Evolutionary conservation across 1,140 invertebrate species (phyloP).

Genomic region (Caerostris darwini): DNA sequence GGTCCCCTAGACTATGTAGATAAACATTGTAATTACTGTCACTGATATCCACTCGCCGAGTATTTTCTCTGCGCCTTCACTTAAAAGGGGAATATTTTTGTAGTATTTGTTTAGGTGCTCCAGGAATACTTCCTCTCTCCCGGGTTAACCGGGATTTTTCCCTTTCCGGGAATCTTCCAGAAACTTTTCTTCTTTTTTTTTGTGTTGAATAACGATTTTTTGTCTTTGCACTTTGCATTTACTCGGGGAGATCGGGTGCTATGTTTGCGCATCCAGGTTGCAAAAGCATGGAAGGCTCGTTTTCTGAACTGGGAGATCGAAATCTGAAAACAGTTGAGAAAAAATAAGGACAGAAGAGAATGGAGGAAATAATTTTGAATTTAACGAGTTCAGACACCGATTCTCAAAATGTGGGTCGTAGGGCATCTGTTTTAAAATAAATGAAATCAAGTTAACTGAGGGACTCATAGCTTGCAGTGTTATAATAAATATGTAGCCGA

Average conservation of each 20-base stretch:
- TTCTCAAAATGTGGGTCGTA: too few relatives aligned
- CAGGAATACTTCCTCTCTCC: constrained; percentile 15
- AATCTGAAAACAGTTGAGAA: too few relatives aligned
- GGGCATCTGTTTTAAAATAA: too few relatives aligned
- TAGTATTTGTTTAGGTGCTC: constrained; percentile 51
- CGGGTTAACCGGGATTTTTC: constrained; percentile 18
- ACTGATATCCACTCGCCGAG: constrained; percentile 48
- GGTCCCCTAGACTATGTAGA: too few relatives aligned
- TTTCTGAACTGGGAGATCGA: too few relatives aligned
- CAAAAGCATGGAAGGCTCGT: too few relatives aligned
- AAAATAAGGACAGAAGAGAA: too few relatives aligned
- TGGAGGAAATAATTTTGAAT: too few relatives aligned
- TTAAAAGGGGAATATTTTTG: constrained; percentile 52
- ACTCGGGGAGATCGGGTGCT: constrained; percentile 28
- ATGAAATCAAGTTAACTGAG: too few relatives aligned
- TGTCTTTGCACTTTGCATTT: constrained; percentile 6
- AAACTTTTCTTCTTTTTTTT: background rate
- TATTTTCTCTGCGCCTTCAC: constrained; percentile 56
- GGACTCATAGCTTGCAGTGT: too few relatives aligned
- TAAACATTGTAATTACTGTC: constrained; percentile 33
- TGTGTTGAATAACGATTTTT: constrained; percentile 1
- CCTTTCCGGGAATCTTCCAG: background rate
- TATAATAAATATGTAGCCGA: too few relatives aligned
- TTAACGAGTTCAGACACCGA: too few relatives aligned
- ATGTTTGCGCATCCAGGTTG: background rate